A percentile compares a stretch with the other conserved stretches of the same genome.
phyloP scores from a whole-genome alignment of 1,140 invertebrate species.

The Drosophila parvula region DNA sequence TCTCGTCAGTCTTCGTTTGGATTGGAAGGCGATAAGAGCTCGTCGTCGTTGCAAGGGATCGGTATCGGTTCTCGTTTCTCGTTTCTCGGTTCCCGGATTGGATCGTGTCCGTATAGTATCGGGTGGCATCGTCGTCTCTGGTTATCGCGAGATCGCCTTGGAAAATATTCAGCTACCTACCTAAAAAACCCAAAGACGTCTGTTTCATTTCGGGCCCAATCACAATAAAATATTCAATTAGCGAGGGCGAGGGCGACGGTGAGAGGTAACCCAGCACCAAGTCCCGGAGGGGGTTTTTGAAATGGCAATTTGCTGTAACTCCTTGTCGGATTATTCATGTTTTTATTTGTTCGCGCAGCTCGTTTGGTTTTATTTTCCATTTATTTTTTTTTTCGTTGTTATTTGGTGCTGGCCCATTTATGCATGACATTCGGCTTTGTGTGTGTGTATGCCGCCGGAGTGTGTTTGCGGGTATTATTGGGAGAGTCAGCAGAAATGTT shows the following conservation, averaged over 20 bases:
- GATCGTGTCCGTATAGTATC: constrained; percentile 34
- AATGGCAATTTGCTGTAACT: constrained; percentile 24
- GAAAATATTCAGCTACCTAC: constrained; percentile 27
- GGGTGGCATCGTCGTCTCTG: constrained; percentile 37
- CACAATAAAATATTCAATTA: constrained; percentile 48
- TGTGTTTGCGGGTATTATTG: constrained; percentile 24
- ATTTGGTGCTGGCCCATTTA: constrained; percentile 43
- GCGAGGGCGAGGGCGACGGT: neutral
- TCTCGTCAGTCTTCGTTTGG: constrained; percentile 66
- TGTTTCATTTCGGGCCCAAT: constrained; percentile 8
- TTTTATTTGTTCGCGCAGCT: constrained; percentile 45
- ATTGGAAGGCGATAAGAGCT: constrained; percentile 71
- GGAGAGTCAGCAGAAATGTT: constrained; percentile 56
- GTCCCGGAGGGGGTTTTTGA: neutral
- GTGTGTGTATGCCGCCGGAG: neutral
- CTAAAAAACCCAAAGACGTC: constrained; percentile 1
- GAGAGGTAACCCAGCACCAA: constrained; percentile 19
- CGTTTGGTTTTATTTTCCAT: constrained; percentile 40
- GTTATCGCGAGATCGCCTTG: constrained; percentile 41
- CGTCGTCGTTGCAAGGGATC: constrained; percentile 29
- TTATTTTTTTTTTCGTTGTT: neutral
- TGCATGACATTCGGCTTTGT: constrained; percentile 44
- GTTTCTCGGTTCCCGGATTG: neutral
- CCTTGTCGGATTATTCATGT: constrained; percentile 51
- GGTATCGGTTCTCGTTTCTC: constrained; percentile 1